phyloP scores from a whole-genome alignment of 2,113 vertebrate genomes.

The Synchiropus splendidus region DNA sequence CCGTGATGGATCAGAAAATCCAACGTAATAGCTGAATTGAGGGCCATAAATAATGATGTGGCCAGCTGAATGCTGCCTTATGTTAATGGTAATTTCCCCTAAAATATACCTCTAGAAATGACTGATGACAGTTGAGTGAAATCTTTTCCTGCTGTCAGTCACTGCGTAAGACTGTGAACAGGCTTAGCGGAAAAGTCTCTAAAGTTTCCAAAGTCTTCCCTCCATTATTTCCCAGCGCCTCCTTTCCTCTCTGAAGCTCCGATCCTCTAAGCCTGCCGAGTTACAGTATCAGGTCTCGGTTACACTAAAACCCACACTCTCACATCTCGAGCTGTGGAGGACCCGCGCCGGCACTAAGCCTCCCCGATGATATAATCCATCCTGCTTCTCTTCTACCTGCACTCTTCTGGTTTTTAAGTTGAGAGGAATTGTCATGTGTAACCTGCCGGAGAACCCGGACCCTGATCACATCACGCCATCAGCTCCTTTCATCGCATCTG shows the following conservation, averaged over 20 bases:
- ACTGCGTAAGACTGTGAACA: conserved; percentile 11
- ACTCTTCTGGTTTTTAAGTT: conserved; percentile 10
- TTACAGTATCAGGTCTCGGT: conserved; percentile 50
- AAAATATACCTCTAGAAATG: no score
- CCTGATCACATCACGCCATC: neutral
- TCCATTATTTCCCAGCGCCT: conserved; percentile 40
- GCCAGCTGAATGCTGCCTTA: no score
- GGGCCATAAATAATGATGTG: no score
- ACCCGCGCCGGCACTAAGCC: conserved; percentile 32
- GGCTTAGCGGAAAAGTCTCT: conserved; percentile 29
- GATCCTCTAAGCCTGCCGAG: conserved; percentile 57
- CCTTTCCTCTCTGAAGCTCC: conserved; percentile 48
- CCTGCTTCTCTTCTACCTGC: conserved; percentile 30
- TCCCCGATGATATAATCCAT: conserved; percentile 42
- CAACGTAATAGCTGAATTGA: no score
- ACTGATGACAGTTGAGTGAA: no score
- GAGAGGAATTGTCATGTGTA: conserved; percentile 2
- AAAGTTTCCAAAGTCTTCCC: conserved; percentile 33
- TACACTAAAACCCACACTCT: conserved; percentile 49
- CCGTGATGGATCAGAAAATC: no score
- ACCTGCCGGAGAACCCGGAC: no score
- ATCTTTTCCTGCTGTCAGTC: no score
- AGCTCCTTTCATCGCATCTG: conserved; percentile 6
- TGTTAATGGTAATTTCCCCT: no score
- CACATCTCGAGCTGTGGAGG: conserved; percentile 29